Conservation (phyloP, 2,113 vertebrate species). For the Oncorhynchus mykiss region DNA sequence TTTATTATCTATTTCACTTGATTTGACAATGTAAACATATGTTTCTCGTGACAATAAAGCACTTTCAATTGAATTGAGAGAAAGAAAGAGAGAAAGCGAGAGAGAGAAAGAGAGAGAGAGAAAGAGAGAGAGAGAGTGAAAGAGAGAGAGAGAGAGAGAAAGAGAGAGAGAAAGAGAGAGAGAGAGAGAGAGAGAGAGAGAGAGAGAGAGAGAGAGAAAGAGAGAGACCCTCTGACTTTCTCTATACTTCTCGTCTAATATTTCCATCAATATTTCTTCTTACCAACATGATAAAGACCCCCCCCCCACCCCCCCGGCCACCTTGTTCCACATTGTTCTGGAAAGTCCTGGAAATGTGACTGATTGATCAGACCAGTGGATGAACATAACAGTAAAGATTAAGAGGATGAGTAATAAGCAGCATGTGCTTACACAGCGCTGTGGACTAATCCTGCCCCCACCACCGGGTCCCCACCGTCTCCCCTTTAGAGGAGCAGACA, state of each 20-base stretch:
- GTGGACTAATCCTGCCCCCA: constrained; percentile 74
- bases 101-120: no score
- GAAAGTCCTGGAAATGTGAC: constrained; percentile 76
- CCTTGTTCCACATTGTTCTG: constrained; percentile 17
- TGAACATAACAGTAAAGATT: constrained; percentile 92
- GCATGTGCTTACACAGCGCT: constrained; percentile 84
- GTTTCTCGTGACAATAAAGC: no score
- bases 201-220: constrained; percentile 1
- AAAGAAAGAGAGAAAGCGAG: no score
- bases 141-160: no score
- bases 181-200: constrained; percentile 24
- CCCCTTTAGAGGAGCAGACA: constrained; percentile 74
- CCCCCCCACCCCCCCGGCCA: constrained; percentile 13
- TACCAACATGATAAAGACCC: constrained; percentile 3
- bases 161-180: not conserved
- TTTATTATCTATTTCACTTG: no score
- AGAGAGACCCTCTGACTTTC: constrained; percentile 1
- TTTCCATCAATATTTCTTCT: not conserved
- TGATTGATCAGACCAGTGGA: constrained; percentile 76
- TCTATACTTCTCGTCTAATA: not conserved
- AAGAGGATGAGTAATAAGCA: constrained; percentile 87
- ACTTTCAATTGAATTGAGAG: no score
- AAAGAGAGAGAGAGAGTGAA: no score
- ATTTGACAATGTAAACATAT: no score
- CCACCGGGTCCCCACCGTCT: constrained; percentile 28